A percentile compares a stretch with the other conserved stretches of the same genome.
These are phyloP conservation scores for Cuculus canorus DNA, from an alignment of 2,797 vertebrate species.

Conservation along the genomic window DNA sequence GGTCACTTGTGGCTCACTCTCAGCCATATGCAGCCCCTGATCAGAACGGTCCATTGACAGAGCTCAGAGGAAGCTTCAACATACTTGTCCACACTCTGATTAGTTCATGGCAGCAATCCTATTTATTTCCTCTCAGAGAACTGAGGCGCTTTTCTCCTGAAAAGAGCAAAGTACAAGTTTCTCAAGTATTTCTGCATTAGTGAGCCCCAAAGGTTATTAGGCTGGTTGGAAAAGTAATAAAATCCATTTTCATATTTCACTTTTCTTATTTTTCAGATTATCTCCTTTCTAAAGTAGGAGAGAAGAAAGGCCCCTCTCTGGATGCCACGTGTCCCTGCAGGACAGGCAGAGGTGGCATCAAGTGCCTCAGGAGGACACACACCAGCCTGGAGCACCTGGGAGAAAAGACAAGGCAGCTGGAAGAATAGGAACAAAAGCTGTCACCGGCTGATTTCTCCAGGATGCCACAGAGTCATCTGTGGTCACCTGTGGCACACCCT, in stretches of 20 bases:
- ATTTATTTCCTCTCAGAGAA: not conserved
- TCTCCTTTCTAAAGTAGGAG: not conserved
- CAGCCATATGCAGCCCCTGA: accelerated
- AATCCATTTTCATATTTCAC: not conserved
- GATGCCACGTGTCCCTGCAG: accelerated
- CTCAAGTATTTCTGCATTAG: not conserved
- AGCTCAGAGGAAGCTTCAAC: not conserved
- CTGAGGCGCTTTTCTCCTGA: not conserved
- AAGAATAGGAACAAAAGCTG: not conserved
- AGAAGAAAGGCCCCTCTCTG: not conserved
- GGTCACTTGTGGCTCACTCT: not conserved
- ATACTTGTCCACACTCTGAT: not conserved
- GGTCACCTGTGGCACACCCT: not conserved
- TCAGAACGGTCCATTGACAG: not conserved
- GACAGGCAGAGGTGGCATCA: not conserved
- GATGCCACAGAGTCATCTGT: not conserved
- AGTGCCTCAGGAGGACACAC: not conserved
- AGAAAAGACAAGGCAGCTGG: not conserved
- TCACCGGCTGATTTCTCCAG: not conserved
- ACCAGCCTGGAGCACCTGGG: accelerated
- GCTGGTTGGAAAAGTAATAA: not conserved
- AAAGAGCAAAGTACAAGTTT: not conserved
- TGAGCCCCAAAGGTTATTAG: not conserved
- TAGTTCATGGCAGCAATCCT: not conserved
- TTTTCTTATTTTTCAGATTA: not conserved